Evolutionary conservation across 2,797 vertebrate species (phyloP), one percentile per base, ranked within the genome.

Genomic region (Novumbra hubbsi): DNA sequence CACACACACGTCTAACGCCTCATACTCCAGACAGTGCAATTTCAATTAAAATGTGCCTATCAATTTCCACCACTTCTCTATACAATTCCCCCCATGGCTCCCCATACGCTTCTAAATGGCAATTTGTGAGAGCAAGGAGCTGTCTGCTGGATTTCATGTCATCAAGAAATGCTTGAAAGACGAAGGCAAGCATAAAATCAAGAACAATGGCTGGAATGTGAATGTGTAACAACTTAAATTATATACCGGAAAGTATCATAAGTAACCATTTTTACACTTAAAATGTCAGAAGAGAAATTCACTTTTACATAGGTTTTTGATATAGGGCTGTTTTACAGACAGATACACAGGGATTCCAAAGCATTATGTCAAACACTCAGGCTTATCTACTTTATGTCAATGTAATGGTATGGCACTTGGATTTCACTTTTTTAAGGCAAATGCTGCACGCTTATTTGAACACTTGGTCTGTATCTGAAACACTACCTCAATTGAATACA

Each of bases 31-130:
- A 68, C 64, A 63, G 49, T 27, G 27, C 30, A 14, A 77, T 73
- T 70, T 64, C 41, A 7, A 50, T 21, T 68, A 60, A 69, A 34
- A 64, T 77, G 63, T 73, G 27, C 38, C 57, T 70, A 57, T 63
- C 27, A 24, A 16, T 34, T 77, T 67, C 30, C n/a, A 24, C 49
- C 17, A 41, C 64, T 75, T n/a, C 24, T 62, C 57, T 62, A 21
- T 55, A 55, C 15, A 55, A 55, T 55, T 21, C 9, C 2, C 52
- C n/a, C 21, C 52, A 21, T 21, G 52, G 52, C 52, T 21, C 52
- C 52, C n/a, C 19, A 55, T 55, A 55, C 52, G 9, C 52, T 55
- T 55, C 52, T n/a, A 55, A 55, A 55, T 55, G 52, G 52, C 19
- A n/a, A 55, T 17, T 6, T 55, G 19, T 55, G 52, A 55, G 52